Base-by-base conservation (phyloP, 2,888 invertebrate genomes). In the Formica aserva region DNA sequence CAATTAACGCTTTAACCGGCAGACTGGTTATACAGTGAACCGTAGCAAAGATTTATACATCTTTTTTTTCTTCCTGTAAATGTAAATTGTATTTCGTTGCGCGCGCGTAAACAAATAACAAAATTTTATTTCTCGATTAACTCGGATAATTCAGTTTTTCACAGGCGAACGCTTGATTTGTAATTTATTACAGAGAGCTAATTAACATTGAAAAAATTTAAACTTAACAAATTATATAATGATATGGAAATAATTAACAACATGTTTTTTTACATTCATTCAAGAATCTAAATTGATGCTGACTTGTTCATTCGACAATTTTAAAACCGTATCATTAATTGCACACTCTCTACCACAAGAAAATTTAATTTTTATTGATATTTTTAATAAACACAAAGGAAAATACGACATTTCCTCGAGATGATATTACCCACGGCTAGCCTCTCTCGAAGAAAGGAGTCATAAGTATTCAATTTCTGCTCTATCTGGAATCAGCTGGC, bases 401-500 rank as follows among this genome's bases (percentile, higher is more conserved):
- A 63, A 38, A 41, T 32, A 62, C 35, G 52, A 29, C 81, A 41
- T n/a, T n/a, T 52, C 8, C 41, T 63, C 52, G 15, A 71, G 45
- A 32, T 45, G 60, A 81, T 60, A 81, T 75, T 55, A 63, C 26
- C 15, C 76, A 18, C 3, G n/a, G 35, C 22, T 26, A 32, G 32
- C 15, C 81, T 22, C 80, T 41, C 38, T 45, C 48, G 55, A 71
- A 41, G 9, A 71, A 71, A 65, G 32, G 63, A 63, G 41, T 77
- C 69, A 81, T 69, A 62, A 69, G 83, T 78, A 83, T 88, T 86
- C 84, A 87, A 90, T 90, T 88, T 85, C 86, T 81, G 81, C 85
- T 88, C 75, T 84, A 65, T 77, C 41, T 55, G n/a, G 72, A 85
- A 89, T 88, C 88, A 88, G 85, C 87, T 89, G 87, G 88, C 86